phyloP scores from a whole-genome alignment of 2,797 vertebrate species.

The Sternotherus odoratus region DNA sequence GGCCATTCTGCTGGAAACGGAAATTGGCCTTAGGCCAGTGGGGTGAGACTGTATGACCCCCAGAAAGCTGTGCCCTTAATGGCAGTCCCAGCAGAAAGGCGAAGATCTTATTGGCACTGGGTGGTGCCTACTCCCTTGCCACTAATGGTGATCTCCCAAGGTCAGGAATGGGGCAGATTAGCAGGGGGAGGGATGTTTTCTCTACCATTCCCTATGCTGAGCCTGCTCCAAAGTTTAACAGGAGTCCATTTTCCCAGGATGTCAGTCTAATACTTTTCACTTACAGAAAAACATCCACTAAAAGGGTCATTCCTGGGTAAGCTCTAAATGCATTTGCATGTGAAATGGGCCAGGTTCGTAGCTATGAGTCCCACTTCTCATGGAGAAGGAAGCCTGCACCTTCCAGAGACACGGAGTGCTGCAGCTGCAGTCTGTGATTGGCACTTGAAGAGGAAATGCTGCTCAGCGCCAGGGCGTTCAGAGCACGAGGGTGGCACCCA shows the following conservation, averaged over 20 bases:
- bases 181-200: neutral
- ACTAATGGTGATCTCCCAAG: neutral
- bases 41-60: neutral
- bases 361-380: neutral
- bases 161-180: neutral
- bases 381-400: neutral
- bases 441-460: neutral
- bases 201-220: neutral
- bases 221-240: neutral
- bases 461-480: neutral
- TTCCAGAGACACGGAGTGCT: rapidly evolving
- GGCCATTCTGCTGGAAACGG: neutral
- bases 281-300: neutral
- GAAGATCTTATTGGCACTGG: neutral
- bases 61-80: neutral
- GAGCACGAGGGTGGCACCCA: neutral
- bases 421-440: rapidly evolving
- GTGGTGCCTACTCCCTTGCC: neutral
- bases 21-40: neutral
- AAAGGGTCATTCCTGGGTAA: neutral
- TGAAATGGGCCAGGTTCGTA: neutral
- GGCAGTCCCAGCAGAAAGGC: neutral
- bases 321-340: neutral
- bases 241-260: neutral
- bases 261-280: neutral